Percentiles rank a stretch among this genome's conserved stretches.
Conservation (phyloP, 2,888 invertebrate species). For the Ptilodon capucinus region DNA sequence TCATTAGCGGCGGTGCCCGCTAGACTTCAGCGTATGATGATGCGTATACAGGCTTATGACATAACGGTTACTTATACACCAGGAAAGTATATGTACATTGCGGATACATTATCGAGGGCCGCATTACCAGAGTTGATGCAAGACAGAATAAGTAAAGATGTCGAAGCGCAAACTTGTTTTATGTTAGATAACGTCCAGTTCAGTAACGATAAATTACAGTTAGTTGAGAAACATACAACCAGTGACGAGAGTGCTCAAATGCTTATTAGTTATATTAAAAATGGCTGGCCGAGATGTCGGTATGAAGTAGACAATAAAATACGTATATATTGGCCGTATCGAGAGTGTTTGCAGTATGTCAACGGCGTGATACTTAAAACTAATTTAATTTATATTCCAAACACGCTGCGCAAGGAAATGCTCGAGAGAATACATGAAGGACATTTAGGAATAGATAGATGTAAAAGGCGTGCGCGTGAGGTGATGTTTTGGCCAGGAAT, state of each 20-base stretch:
- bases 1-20: slow-evolving; percentile 17
- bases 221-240: background rate
- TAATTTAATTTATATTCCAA: slow-evolving; percentile 3
- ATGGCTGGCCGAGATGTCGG: slow-evolving; percentile 1
- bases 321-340: background rate
- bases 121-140: background rate
- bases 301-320: background rate
- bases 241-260: background rate
- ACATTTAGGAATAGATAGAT: slow-evolving; percentile 3
- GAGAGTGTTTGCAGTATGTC: background rate
- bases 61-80: slow-evolving; percentile 27
- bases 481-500: slow-evolving; percentile 9
- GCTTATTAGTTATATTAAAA: background rate
- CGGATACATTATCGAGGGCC: slow-evolving; percentile 8
- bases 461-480: slow-evolving; percentile 4
- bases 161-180: slow-evolving; percentile 4
- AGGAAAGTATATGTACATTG: slow-evolving; percentile 14
- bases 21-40: slow-evolving; percentile 31
- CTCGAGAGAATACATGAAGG: background rate
- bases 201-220: background rate
- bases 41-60: slow-evolving; percentile 27
- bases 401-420: background rate
- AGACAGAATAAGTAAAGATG: background rate
- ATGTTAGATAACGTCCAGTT: background rate
- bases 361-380: slow-evolving; percentile 1